Percentiles rank a stretch among this genome's conserved stretches.
These are phyloP conservation scores for Pristionchus entomophagus DNA, from an alignment of 2,888 invertebrate species.

Conservation along the genomic window DNA sequence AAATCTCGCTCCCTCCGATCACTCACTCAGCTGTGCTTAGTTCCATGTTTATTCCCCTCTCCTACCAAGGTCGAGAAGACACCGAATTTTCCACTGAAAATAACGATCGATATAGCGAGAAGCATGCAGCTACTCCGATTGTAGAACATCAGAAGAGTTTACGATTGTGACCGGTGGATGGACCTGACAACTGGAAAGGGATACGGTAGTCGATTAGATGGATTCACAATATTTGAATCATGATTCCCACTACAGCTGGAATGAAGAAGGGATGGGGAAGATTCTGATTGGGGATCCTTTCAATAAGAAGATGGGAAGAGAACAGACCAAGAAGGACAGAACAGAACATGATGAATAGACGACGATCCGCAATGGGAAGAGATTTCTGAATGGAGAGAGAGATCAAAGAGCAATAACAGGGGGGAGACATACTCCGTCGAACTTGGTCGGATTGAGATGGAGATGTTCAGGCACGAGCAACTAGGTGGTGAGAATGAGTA, in stretches of 20 bases:
- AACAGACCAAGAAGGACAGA: constrained; percentile 57
- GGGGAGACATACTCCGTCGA: neutral
- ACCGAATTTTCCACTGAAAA: constrained; percentile 44
- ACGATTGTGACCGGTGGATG: constrained; percentile 51
- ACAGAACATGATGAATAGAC: constrained; percentile 53
- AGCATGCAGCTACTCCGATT: constrained; percentile 55
- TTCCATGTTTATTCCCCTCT: neutral
- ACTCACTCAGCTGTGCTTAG: constrained; percentile 27
- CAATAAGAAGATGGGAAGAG: constrained; percentile 52
- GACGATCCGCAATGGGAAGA: constrained; percentile 51
- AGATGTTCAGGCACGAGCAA: constrained; percentile 38
- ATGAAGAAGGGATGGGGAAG: constrained; percentile 56
- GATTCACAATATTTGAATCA: constrained; percentile 49
- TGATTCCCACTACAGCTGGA: constrained; percentile 60
- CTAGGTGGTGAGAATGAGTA: neutral
- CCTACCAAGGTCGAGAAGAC: constrained; percentile 46
- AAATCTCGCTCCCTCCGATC: constrained; percentile 8
- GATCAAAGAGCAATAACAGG: neutral
- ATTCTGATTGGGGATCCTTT: constrained; percentile 50
- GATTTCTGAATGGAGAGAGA: constrained; percentile 48
- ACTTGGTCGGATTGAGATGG: neutral
- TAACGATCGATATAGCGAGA: neutral
- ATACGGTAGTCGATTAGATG: constrained; percentile 28
- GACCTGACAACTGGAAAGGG: constrained; percentile 52
- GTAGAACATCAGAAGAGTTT: constrained; percentile 51